Evolutionary conservation across 2,113 vertebrate species (phyloP).

Genomic region (Circaetus gallicus): DNA sequence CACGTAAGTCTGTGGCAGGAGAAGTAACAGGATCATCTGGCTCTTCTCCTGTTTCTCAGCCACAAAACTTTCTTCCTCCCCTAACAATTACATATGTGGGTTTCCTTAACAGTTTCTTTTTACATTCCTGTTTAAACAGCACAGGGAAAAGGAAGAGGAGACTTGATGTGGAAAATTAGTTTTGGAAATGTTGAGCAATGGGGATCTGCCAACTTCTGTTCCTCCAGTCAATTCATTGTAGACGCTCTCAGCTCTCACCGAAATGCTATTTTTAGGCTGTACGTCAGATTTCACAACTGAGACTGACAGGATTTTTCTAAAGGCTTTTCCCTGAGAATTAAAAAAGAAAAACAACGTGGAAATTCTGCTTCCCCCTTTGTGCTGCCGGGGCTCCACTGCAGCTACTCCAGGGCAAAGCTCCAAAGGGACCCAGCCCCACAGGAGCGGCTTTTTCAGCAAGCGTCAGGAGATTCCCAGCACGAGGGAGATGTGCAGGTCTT

Average conservation of each 20-base stretch:
- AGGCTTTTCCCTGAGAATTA: slow-evolving; percentile 16
- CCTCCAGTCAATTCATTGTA: slow-evolving; percentile 17
- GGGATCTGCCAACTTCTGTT: slow-evolving; percentile 33
- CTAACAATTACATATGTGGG: slow-evolving; percentile 57
- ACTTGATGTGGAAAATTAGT: slow-evolving; percentile 69
- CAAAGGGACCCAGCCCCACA: neutral
- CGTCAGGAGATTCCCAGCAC: neutral
- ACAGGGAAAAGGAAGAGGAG: slow-evolving; percentile 63
- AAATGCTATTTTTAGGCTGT: slow-evolving; percentile 50
- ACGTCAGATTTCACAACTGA: slow-evolving; percentile 49
- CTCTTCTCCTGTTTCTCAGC: slow-evolving; percentile 39
- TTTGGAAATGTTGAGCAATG: slow-evolving; percentile 52
- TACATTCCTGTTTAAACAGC: slow-evolving; percentile 71
- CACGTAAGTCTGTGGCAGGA: slow-evolving; percentile 36
- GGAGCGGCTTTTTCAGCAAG: neutral
- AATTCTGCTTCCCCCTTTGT: neutral
- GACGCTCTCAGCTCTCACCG: neutral
- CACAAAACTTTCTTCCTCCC: slow-evolving; percentile 48
- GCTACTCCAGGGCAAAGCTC: neutral
- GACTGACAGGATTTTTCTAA: slow-evolving; percentile 33
- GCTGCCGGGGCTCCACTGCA: neutral
- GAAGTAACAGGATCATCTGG: slow-evolving; percentile 42
- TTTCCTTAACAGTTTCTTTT: slow-evolving; percentile 70
- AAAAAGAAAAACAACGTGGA: neutral
- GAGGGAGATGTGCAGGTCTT: neutral